Conservation (phyloP, 2,888 invertebrate species). For the Teinopalpus imperialis region DNA sequence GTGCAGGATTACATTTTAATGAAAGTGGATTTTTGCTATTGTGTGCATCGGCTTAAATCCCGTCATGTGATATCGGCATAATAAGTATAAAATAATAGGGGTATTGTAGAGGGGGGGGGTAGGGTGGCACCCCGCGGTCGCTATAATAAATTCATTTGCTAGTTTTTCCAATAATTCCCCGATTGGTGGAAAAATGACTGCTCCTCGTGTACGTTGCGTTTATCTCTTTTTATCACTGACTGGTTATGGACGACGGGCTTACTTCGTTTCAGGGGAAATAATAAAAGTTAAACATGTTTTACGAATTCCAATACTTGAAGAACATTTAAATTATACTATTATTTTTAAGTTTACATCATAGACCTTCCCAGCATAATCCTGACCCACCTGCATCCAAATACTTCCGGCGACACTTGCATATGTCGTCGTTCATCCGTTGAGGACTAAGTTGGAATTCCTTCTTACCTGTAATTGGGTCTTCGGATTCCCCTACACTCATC, state of each 20-base stretch:
- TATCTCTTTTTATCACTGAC: conserved; percentile 60
- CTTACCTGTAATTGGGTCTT: too few relatives aligned
- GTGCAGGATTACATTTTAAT: conserved; percentile 3
- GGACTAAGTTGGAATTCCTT: too few relatives aligned
- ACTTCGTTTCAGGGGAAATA: background rate
- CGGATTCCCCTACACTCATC: too few relatives aligned
- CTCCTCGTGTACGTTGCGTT: conserved; percentile 63
- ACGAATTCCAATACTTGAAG: too few relatives aligned
- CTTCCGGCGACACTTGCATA: too few relatives aligned
- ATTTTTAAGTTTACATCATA: too few relatives aligned
- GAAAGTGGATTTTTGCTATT: conserved; percentile 19
- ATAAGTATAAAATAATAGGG: conserved; percentile 68
- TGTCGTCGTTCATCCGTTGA: too few relatives aligned
- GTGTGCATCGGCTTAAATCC: conserved; percentile 18
- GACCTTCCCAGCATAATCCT: too few relatives aligned
- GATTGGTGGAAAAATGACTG: conserved; percentile 79
- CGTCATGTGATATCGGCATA: conserved; percentile 34
- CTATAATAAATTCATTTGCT: conserved; percentile 78
- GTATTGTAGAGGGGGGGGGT: conserved; percentile 38
- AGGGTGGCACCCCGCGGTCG: conserved; percentile 45
- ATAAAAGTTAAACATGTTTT: too few relatives aligned
- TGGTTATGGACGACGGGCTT: conserved; percentile 6
- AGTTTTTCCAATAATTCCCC: conserved; percentile 79
- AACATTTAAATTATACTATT: too few relatives aligned
- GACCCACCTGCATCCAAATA: too few relatives aligned